Conservation (phyloP, 1,140 invertebrate genomes). For the Lethocerus indicus region DNA sequence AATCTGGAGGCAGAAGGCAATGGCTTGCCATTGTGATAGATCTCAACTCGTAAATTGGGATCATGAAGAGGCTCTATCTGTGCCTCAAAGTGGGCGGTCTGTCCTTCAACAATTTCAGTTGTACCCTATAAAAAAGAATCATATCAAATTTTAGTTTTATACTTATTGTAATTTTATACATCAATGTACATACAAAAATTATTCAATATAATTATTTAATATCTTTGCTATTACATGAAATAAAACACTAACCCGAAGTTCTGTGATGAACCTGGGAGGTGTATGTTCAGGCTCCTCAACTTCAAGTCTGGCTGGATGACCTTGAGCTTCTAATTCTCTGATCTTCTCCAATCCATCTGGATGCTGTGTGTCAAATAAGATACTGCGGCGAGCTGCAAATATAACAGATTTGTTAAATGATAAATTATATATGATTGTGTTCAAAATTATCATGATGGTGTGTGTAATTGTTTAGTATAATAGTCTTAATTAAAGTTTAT, state of each 20-base stretch:
- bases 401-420: background rate
- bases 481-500: too few relatives aligned
- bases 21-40: constrained; percentile 79
- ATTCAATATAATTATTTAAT: too few relatives aligned
- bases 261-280: constrained; percentile 65
- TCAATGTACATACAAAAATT: background rate
- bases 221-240: too few relatives aligned
- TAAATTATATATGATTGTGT: background rate
- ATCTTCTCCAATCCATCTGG: constrained; percentile 86
- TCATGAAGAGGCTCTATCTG: constrained; percentile 84
- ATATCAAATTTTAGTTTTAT: background rate
- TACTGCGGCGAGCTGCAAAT: constrained; percentile 51
- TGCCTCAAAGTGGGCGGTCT: constrained; percentile 79
- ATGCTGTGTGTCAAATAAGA: constrained; percentile 82
- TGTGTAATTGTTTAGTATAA: too few relatives aligned
- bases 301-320: constrained; percentile 54
- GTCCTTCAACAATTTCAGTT: constrained; percentile 66
- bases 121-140: constrained; percentile 39
- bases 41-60: constrained; percentile 75
- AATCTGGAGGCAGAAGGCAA: constrained; percentile 70
- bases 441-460: too few relatives aligned
- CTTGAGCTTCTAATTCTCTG: constrained; percentile 68
- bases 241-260: constrained; percentile 37
- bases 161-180: background rate
- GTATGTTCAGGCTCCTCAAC: constrained; percentile 59